Evolutionary conservation across 2,797 vertebrate genomes (phyloP), one percentile per base, ranked within the genome.

Genomic region (Dendrocincla fuliginosa): DNA sequence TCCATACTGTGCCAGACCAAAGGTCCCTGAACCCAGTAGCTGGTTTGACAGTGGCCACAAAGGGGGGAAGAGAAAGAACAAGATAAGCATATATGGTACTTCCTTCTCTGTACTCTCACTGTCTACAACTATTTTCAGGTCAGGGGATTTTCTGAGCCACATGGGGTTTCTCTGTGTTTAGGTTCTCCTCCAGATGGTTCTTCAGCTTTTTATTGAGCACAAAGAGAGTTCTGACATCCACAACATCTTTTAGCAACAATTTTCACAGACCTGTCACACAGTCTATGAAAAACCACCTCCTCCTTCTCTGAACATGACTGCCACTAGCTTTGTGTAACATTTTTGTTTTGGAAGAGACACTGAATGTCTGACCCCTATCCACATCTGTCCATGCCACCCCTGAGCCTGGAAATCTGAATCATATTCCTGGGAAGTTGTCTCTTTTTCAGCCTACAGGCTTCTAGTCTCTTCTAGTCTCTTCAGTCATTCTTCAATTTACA

Each of bases 151-250:
- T 83, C n/a, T 30, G 46, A 80, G 41, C 33, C 5, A 2, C 24
- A n/a, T 0, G 0, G 4, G 7, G 10, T 44, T 89, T 93, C 25
- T 68, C 24, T 0, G 0, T 65, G 42, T 79, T 61, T 37, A 73
- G 42, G 22, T 69, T 52, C 17, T 84, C 41, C 37, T 77, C 32
- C 28, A 65, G 18, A 9, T 68, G 53, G 5, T 76, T 63, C 23
- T 87, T 50, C 53, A 65, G 16, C 3, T 68, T 92, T 80, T 74
- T 57, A 30, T 17, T 35, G 12, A 91, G 19, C 60, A 65, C 37
- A 32, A 22, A 84, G 10, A 53, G 33, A 74, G 30, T 77, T 83
- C 60, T 80, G 60, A 16, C 18, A 85, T 27, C 20, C 15, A n/a
- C 27, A 67, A n/a, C 5, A 53, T 4, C 47, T 76, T 75, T 22